Base-by-base conservation (phyloP, 2,888 invertebrate species). In the Athetis lepigone region DNA sequence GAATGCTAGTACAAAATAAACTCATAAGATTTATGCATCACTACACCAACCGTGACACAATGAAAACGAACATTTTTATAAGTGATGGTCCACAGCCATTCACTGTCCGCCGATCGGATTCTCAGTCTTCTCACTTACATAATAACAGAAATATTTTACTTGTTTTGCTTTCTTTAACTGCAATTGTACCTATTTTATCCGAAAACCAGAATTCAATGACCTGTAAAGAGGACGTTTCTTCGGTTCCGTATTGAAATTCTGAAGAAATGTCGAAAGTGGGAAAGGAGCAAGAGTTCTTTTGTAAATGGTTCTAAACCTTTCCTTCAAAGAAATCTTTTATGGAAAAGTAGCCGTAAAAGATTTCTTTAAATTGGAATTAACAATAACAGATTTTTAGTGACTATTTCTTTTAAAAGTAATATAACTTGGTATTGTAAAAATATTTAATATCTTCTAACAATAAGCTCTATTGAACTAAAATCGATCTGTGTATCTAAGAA, bases 81-180 rank as follows among this genome's bases (percentile, higher is more conserved):
- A 85, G 83, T 85, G 86, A 89, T 86, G 85, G 85, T 85, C 80
- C 82, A 84, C 82, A 82, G 83, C 90, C 91, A 88, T 88, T 92
- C 92, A 91, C 92, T 79, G 81, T 82, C 84, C 77, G 77, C 80
- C 83, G 83, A 86, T 82, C 83, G 73, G 83, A 88, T 88, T 88
- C 81, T 81, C 78, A 83, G 81, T 81, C 84, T 82, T 76, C 70
- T 77, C 58, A 70, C 77, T 93, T 93, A 90, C 87, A 86, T 91
- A 92, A 93, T 76, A 82, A 82, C 81, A 79, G 87, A 70, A 89
- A 88, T 85, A 88, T 86, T 89, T 84, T 45, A 83, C 84, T 88
- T 78, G 78, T 84, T 87, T 88, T 85, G 77, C 82, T 85, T 75
- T 27, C 37, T 27, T 63, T 66, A 47, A 63, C 29, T 25, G 42